Conservation (phyloP, 2,797 vertebrate species). For the Pitangus sulphuratus region DNA sequence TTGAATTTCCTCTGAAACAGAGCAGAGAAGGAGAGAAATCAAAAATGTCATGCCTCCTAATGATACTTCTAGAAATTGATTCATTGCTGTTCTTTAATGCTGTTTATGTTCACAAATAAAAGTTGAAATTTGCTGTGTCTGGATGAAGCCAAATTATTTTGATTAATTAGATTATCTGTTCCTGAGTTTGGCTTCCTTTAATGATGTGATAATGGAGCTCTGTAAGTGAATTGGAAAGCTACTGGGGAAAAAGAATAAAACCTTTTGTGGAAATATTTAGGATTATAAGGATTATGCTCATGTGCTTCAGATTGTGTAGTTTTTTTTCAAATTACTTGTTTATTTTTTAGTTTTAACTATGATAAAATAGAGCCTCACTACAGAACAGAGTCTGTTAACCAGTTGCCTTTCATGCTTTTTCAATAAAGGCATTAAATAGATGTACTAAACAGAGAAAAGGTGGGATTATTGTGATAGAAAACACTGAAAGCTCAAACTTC, state of each 20-base stretch:
- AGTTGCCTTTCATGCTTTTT: not conserved
- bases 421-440: not conserved
- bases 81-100: not conserved
- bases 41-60: not conserved
- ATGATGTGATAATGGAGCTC: constrained; percentile 50
- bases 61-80: not conserved
- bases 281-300: constrained; percentile 68
- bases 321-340: constrained; percentile 41
- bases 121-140: not conserved
- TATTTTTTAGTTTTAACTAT: constrained; percentile 13
- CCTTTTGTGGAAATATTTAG: constrained; percentile 44
- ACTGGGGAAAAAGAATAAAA: constrained; percentile 42
- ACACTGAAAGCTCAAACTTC: not conserved
- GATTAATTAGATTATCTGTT: constrained; percentile 48
- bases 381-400: not conserved
- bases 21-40: not conserved
- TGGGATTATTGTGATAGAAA: not conserved
- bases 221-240: constrained; percentile 55
- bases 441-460: not conserved
- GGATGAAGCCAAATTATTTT: constrained; percentile 45
- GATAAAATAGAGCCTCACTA: not conserved
- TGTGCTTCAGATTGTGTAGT: constrained; percentile 60
- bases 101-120: not conserved
- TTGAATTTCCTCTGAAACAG: not conserved
- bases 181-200: constrained; percentile 50